Evolutionary conservation across 37 sponge, comb jelly and placozoan genomes (phyloP), one percentile per base, ranked within the genome.

Genomic region (Amphimedon queenslandica): DNA sequence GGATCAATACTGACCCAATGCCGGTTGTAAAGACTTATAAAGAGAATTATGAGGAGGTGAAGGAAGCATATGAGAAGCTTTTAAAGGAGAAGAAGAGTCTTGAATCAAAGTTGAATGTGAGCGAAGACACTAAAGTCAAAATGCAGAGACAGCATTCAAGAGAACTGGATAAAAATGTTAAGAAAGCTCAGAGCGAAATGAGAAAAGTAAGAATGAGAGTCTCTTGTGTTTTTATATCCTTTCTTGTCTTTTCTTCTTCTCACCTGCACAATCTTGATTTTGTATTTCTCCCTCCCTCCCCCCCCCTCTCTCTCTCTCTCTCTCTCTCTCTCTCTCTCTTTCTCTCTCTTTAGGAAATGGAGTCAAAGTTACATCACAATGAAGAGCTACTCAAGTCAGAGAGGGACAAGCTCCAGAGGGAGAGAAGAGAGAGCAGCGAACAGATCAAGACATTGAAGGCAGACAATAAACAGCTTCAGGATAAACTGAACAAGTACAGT

Each of bases 71-170:
- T 47, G 77, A 83, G 42, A 42, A 20, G 47, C 71, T 61, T 21
- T 0, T 83, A 53, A 83, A 61, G 64, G 84, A 76, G 64, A 76
- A 76, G 77, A 83, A 68, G 36, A 76, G 76, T 39, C 75, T 81
- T 4, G 60, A 61, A 42, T 39, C 16, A 6, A 83, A 76, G 58
- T 69, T 83, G 38, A 77, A 83, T 64, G 55, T 37, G 16, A 83
- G 77, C 42, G 84, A 83, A 21, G 84, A 83, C 53, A 43, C 47
- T 71, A 76, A 36, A 73, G 65, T 58, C 53, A 64, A 75, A 41
- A 30, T 76, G 64, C 77, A 76, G 63, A 69, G 64, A 6, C 71
- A 60, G 29, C 84, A 83, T 73, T 70, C 58, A 41, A 41, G 64
- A 34, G 84, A 83, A 64, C 6, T 76, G 70, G 84, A 83, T 18